phyloP scores from a whole-genome alignment of 1,140 invertebrate genomes.

The Alviniconcha marisindica region DNA sequence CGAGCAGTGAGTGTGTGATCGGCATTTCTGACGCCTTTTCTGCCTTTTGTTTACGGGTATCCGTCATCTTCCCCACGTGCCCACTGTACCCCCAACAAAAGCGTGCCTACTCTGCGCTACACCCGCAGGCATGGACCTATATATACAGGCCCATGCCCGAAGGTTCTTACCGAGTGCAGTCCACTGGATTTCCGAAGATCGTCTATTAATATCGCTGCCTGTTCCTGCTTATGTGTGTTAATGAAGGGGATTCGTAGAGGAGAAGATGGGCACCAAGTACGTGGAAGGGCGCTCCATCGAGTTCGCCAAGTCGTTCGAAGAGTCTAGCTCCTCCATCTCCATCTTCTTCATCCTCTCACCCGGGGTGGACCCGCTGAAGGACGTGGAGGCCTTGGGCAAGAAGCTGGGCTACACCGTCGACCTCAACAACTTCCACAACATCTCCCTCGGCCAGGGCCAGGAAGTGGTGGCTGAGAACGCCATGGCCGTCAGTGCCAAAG shows the following conservation, averaged over 20 bases:
- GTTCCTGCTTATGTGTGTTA: too few species aligned
- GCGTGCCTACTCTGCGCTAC: too few species aligned
- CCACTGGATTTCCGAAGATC: too few species aligned
- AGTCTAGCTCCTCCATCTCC: constrained; percentile 93
- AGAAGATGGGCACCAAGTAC: constrained; percentile 93
- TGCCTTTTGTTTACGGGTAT: too few species aligned
- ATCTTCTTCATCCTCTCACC: constrained; percentile 98
- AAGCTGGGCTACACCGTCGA: constrained; percentile 89
- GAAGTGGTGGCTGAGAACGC: constrained; percentile 94
- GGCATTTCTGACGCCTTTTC: too few species aligned
- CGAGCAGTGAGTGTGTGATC: too few species aligned
- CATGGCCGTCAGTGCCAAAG: constrained; percentile 88
- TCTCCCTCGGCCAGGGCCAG: constrained; percentile 98
- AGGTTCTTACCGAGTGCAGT: too few species aligned
- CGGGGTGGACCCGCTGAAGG: constrained; percentile 96
- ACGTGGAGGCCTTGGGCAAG: constrained; percentile 93
- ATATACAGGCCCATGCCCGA: too few species aligned
- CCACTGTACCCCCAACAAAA: too few species aligned
- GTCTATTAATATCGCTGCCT: too few species aligned
- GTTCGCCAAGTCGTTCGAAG: constrained; percentile 95
- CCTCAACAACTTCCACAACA: constrained; percentile 93
- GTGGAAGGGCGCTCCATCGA: constrained; percentile 92
- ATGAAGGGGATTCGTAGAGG: constrained; percentile 95
- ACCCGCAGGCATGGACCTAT: too few species aligned
- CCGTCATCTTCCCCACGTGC: too few species aligned